Conservation (phyloP, 2,888 invertebrate species). For the Vanessa cardui region DNA sequence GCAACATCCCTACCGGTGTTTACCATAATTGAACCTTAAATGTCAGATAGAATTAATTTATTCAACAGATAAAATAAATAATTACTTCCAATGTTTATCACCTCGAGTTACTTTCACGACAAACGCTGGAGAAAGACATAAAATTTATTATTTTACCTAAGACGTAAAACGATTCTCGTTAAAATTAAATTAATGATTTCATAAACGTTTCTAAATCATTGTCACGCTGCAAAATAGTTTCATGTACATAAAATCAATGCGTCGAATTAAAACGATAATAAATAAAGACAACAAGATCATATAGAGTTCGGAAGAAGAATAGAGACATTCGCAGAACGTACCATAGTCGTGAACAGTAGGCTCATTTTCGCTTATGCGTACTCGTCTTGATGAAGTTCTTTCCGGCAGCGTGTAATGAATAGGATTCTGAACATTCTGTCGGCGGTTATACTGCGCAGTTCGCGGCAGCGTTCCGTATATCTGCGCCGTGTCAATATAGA, state of each 20-base stretch:
- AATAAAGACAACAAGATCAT: too few relatives aligned
- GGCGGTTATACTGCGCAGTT: slow-evolving; percentile 48
- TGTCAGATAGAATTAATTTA: slow-evolving; percentile 8
- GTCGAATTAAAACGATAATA: too few relatives aligned
- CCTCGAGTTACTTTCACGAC: neutral
- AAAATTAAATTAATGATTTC: too few relatives aligned
- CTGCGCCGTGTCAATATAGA: slow-evolving; percentile 57
- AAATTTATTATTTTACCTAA: neutral
- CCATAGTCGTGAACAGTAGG: slow-evolving; percentile 75
- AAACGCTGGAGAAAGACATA: slow-evolving; percentile 1
- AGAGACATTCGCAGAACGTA: slow-evolving; percentile 52
- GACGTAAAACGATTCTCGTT: neutral
- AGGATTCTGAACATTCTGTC: slow-evolving; percentile 48
- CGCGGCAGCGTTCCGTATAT: slow-evolving; percentile 65
- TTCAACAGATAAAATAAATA: slow-evolving; percentile 3
- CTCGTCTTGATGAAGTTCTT: slow-evolving; percentile 62
- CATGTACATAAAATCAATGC: too few relatives aligned
- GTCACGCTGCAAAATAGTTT: too few relatives aligned
- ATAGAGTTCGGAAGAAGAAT: too few relatives aligned
- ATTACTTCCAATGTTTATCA: slow-evolving; percentile 6
- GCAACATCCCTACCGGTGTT: slow-evolving; percentile 38
- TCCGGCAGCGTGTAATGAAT: slow-evolving; percentile 66
- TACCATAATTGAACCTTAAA: slow-evolving; percentile 18
- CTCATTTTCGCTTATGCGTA: slow-evolving; percentile 71
- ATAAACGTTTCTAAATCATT: too few relatives aligned